Percentiles rank a stretch among this genome's conserved stretches.
Conservation (phyloP, 2,797 vertebrate species). For the Acipenser transmontanus region DNA sequence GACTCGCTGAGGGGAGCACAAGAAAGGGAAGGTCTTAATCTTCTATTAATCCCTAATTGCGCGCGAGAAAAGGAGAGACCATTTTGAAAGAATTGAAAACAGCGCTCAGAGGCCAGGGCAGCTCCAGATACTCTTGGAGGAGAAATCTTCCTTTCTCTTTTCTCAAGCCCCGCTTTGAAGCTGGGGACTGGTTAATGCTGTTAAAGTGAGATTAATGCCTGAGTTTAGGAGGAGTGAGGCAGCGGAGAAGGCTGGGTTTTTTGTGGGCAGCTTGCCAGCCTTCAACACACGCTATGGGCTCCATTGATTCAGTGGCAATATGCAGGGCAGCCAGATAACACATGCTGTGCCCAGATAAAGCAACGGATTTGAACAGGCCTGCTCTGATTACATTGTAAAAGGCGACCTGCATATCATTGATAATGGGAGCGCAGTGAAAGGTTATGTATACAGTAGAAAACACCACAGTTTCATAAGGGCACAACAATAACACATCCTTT, state of each 20-base stretch:
- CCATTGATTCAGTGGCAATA: constrained; percentile 29
- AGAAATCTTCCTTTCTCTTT: constrained; percentile 41
- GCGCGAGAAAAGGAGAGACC: constrained; percentile 45
- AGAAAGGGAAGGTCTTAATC: constrained; percentile 51
- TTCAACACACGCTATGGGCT: constrained; percentile 26
- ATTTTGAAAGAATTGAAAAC: constrained; percentile 26
- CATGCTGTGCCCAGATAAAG: constrained; percentile 39
- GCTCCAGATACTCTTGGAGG: constrained; percentile 20
- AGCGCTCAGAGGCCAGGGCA: constrained; percentile 16
- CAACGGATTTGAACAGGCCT: constrained; percentile 4
- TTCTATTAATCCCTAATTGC: constrained; percentile 69
- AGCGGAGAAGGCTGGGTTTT: constrained; percentile 28
- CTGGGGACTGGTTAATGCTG: constrained; percentile 41
- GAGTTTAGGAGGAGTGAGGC: constrained; percentile 43
- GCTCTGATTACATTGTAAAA: constrained; percentile 4
- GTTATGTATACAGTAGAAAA: background rate
- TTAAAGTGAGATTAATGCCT: constrained; percentile 43
- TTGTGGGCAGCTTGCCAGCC: constrained; percentile 29
- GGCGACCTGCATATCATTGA: background rate
- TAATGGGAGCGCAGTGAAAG: background rate
- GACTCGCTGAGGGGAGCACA: background rate
- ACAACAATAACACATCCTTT: background rate
- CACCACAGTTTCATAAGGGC: background rate
- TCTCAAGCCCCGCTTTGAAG: constrained; percentile 40
- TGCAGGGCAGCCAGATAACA: constrained; percentile 31